Evolutionary conservation across 2,113 vertebrate species (phyloP).

Genomic region (Macaca mulatta): DNA sequence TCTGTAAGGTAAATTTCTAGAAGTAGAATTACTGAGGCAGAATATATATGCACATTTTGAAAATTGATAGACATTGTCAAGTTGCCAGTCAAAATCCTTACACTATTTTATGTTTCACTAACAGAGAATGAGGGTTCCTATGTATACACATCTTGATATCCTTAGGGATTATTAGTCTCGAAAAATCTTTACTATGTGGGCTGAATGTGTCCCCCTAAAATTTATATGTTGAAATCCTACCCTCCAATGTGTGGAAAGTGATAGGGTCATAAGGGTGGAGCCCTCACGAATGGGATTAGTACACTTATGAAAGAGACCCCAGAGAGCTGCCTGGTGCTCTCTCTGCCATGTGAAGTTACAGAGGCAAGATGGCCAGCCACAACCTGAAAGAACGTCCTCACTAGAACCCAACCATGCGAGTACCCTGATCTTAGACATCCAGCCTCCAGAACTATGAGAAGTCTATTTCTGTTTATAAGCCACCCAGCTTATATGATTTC

Average conservation of each 20-base stretch:
- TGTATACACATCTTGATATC: background rate
- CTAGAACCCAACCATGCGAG: background rate
- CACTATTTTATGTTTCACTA: background rate
- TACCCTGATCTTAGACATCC: background rate
- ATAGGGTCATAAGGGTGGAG: background rate
- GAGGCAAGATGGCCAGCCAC: background rate
- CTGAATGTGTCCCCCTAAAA: background rate
- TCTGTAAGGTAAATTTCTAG: background rate
- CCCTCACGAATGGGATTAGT: no score
- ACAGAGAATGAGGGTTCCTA: background rate
- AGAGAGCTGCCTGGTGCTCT: background rate
- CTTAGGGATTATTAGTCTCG: background rate
- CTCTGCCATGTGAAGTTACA: no score
- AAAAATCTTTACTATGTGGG: background rate
- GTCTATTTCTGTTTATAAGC: background rate
- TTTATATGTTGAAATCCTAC: background rate
- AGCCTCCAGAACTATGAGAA: background rate
- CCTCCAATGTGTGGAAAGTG: no score
- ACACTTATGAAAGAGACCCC: background rate
- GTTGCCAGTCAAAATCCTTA: background rate
- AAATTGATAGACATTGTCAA: background rate
- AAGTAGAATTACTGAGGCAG: background rate
- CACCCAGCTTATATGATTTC: background rate
- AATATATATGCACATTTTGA: background rate
- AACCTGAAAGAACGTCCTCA: background rate